Percentiles rank a stretch among this genome's conserved stretches.
phyloP scores from a whole-genome alignment of 2,797 vertebrate genomes.

The Sparidentex hasta region DNA sequence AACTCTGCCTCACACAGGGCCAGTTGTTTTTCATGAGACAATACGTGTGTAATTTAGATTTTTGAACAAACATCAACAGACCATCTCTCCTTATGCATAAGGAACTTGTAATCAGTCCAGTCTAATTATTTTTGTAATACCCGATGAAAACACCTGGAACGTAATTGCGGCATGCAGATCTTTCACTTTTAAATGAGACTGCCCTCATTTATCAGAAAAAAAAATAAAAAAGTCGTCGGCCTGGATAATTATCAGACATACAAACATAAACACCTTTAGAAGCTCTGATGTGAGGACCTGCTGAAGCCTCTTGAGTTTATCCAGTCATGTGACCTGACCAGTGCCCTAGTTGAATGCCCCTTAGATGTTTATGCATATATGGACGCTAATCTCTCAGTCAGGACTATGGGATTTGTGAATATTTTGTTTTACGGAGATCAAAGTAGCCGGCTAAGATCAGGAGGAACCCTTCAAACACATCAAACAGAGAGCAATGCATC shows the following conservation, averaged over 20 bases:
- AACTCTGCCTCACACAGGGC: slow-evolving; percentile 46
- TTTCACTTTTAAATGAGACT: slow-evolving; percentile 80
- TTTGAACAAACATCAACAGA: slow-evolving; percentile 75
- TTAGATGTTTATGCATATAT: slow-evolving; percentile 86
- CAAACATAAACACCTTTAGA: slow-evolving; percentile 84
- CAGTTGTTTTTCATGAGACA: slow-evolving; percentile 53
- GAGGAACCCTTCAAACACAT: slow-evolving; percentile 82
- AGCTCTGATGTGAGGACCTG: slow-evolving; percentile 73
- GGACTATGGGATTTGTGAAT: slow-evolving; percentile 87
- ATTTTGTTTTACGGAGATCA: slow-evolving; percentile 85
- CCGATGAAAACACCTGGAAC: slow-evolving; percentile 65
- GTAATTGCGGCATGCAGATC: slow-evolving; percentile 68
- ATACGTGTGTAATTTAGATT: slow-evolving; percentile 60
- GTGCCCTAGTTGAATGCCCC: slow-evolving; percentile 83
- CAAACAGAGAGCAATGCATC: slow-evolving; percentile 81
- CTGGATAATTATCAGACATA: slow-evolving; percentile 81
- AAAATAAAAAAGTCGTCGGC: slow-evolving; percentile 43
- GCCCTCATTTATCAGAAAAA: slow-evolving; percentile 82
- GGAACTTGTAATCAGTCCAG: slow-evolving; percentile 76
- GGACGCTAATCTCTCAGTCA: slow-evolving; percentile 81
- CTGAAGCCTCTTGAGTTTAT: slow-evolving; percentile 71
- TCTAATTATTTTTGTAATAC: slow-evolving; percentile 79
- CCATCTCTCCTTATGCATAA: slow-evolving; percentile 58
- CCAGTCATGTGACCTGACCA: slow-evolving; percentile 85
- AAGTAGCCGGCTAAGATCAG: slow-evolving; percentile 77